Evolutionary conservation across 2,797 vertebrate genomes (phyloP), one percentile per base, ranked within the genome.

Genomic region (Halcyon chelicuti): DNA sequence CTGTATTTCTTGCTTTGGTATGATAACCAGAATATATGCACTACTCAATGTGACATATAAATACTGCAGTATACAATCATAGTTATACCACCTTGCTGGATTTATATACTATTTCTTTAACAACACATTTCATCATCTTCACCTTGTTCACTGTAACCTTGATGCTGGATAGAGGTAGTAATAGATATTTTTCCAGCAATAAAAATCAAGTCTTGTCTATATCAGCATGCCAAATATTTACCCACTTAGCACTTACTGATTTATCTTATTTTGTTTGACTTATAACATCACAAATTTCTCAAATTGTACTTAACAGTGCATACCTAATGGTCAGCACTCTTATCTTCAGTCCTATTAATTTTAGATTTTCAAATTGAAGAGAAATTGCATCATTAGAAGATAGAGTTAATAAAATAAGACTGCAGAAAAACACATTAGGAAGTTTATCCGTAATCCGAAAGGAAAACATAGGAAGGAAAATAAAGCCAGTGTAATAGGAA

Each of bases 71-170:
- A 63, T 57, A 85, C 33, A 91, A 70, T 60, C 74, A 72, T 47
- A 75, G 86, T 63, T 82, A 67, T n/a, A 73, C 22, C 26, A 76
- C 29, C 31, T 85, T 70, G 22, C 14, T 92, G 81, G 67, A 89
- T 94, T 95, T 94, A 85, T 93, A 55, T 40, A 62, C 39, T 82
- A 13, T 73, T 79, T 73, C 42, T 92, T 87, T 89, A 89, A 55
- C 63, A 79, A 42, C 47, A 73, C 19, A 55, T 63, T 92, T 47
- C n/a, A 85, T 87, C 86, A 92, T 51, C 39, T 62, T 89, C 39
- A 73, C n/a, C 25, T 85, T 87, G 35, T 76, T 94, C 67, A 60
- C 39, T 42, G 46, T 81, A 87, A 92, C 84, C 81, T 94, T 91
- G 42, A 20, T 55, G 57, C 8, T 44, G 14, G 33, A n/a, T 46